A percentile compares a stretch with the other conserved stretches of the same genome.
Evolutionary conservation across 2,113 vertebrate species (phyloP).

Genomic region (Perca flavescens): DNA sequence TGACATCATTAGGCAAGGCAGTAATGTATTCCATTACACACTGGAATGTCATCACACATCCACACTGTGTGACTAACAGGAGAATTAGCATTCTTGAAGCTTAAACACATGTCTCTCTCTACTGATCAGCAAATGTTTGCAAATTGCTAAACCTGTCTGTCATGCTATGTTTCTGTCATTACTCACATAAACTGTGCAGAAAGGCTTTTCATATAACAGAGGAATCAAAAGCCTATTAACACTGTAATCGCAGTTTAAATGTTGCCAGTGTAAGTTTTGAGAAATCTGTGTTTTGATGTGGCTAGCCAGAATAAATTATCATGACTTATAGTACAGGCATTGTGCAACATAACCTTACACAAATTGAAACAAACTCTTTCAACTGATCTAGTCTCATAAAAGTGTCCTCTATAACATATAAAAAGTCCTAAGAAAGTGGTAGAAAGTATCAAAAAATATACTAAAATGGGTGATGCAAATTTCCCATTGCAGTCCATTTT

Average conservation of each 20-base stretch:
- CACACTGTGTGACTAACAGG: conserved; percentile 52
- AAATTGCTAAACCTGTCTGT: conserved; percentile 52
- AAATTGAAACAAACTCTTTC: too few species aligned
- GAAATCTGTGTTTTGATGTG: not conserved
- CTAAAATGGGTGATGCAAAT: too few species aligned
- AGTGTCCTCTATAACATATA: too few species aligned
- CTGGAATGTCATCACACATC: conserved; percentile 43
- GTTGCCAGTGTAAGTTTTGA: not conserved
- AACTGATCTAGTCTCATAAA: too few species aligned
- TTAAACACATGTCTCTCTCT: conserved; percentile 43
- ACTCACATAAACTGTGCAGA: conserved; percentile 2
- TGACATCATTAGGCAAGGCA: conserved; percentile 56
- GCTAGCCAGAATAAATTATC: not conserved
- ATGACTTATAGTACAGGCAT: not conserved
- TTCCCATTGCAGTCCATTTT: too few species aligned
- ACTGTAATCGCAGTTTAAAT: conserved; percentile 11
- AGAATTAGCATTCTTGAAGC: conserved; percentile 55
- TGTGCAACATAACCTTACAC: too few species aligned
- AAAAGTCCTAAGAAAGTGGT: too few species aligned
- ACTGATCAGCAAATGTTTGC: conserved; percentile 62
- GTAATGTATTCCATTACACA: conserved; percentile 51
- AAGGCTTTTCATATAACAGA: not conserved
- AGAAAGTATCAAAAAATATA: too few species aligned
- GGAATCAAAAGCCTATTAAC: conserved; percentile 1
- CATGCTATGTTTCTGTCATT: conserved; percentile 42